These are phyloP conservation scores for Pygathrix nemaeus DNA, from an alignment of 2,113 vertebrate genomes.

Conservation along the genomic window DNA sequence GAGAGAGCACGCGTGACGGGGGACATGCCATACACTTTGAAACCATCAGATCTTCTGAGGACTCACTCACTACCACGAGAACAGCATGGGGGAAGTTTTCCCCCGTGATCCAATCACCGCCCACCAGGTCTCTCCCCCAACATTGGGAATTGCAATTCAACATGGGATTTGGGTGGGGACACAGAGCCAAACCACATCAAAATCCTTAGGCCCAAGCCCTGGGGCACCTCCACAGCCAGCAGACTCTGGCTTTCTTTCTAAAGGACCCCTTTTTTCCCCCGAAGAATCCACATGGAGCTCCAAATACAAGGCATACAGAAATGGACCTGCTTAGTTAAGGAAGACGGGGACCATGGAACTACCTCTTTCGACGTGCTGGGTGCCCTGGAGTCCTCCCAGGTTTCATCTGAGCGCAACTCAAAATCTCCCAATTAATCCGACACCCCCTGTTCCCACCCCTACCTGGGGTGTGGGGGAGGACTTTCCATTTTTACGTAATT, in stretches of 20 bases:
- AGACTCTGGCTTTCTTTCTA: neutral
- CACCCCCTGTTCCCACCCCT: neutral
- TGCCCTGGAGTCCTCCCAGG: fast-evolving
- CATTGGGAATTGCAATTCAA: too few species aligned
- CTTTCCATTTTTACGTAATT: neutral
- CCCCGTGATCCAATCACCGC: too few species aligned
- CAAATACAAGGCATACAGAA: neutral
- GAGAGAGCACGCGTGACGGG: too few species aligned
- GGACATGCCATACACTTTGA: too few species aligned
- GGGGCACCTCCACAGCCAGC: fast-evolving
- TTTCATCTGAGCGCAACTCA: fast-evolving
- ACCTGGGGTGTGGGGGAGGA: neutral
- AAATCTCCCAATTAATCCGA: neutral
- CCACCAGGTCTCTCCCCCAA: too few species aligned
- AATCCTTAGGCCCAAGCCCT: neutral
- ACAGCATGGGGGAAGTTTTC: too few species aligned
- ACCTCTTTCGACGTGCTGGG: too few species aligned
- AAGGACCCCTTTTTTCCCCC: neutral
- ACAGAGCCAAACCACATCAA: neutral
- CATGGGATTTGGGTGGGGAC: too few species aligned
- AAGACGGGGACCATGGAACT: fast-evolving
- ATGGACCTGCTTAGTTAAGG: too few species aligned
- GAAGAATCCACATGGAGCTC: neutral
- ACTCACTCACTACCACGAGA: too few species aligned
- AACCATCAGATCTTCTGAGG: too few species aligned